Percentiles rank a stretch among this genome's conserved stretches.
Conservation (phyloP, 64 coral and sea anemone species). For the Stylophora pistillata region DNA sequence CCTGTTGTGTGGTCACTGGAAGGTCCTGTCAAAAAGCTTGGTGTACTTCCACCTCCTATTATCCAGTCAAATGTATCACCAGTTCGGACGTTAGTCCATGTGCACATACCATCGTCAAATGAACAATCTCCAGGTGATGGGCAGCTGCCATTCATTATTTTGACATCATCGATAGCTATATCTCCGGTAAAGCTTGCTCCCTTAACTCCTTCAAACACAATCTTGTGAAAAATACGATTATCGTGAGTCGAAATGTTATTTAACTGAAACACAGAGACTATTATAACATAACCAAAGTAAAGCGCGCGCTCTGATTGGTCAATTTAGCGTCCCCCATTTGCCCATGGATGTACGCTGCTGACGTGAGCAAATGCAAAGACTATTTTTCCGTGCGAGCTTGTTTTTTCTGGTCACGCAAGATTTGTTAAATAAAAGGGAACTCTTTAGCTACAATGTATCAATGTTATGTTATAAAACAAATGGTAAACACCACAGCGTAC, state of each 20-base stretch:
- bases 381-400: too few relatives aligned
- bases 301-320: too few relatives aligned
- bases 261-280: neutral
- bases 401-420: too few relatives aligned
- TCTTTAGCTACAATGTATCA: too few relatives aligned
- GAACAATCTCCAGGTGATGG: conserved; percentile 87
- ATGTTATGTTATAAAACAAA: too few relatives aligned
- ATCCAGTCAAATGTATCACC: conserved; percentile 90
- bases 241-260: neutral
- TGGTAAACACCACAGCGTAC: too few relatives aligned
- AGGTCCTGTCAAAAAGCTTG: conserved; percentile 79
- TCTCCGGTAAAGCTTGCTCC: conserved; percentile 70
- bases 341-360: too few relatives aligned
- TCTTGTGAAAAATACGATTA: neutral
- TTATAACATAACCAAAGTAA: too few relatives aligned
- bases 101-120: conserved; percentile 80
- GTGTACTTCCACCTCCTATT: conserved; percentile 72
- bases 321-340: too few relatives aligned
- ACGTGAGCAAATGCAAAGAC: too few relatives aligned
- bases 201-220: conserved; percentile 74
- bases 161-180: conserved; percentile 94
- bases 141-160: conserved; percentile 69
- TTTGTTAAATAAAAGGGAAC: too few relatives aligned
- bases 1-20: conserved; percentile 82
- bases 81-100: conserved; percentile 68